These are phyloP conservation scores for Hirtodrosophila duncani DNA, from an alignment of 2,888 invertebrate species.

Conservation along the genomic window DNA sequence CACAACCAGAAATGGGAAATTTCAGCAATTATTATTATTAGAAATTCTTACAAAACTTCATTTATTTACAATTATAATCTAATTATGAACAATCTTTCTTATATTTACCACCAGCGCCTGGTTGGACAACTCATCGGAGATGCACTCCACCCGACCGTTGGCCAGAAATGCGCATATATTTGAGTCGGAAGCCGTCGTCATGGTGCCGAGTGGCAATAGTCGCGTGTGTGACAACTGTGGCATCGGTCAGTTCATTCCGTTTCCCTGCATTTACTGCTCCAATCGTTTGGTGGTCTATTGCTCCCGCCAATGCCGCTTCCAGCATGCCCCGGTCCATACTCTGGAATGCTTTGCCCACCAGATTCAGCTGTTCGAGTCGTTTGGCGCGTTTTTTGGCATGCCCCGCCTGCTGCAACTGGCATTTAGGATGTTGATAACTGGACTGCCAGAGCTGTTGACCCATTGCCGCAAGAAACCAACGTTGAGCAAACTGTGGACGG, in stretches of 20 bases:
- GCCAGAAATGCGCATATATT: constrained; percentile 48
- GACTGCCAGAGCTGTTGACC: constrained; percentile 54
- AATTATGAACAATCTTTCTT: not conserved
- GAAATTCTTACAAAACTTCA: too few relatives aligned
- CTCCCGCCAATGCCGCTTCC: constrained; percentile 58
- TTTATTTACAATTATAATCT: too few relatives aligned
- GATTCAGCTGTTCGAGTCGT: constrained; percentile 60
- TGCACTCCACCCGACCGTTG: constrained; percentile 48
- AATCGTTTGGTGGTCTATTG: constrained; percentile 64
- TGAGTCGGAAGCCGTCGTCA: constrained; percentile 52
- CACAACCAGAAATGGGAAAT: too few relatives aligned
- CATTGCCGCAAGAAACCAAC: constrained; percentile 65
- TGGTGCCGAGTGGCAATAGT: constrained; percentile 57
- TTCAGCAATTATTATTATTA: too few relatives aligned
- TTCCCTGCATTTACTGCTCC: constrained; percentile 64
- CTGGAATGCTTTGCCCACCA: constrained; percentile 62
- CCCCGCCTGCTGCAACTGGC: constrained; percentile 59
- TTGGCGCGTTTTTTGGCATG: constrained; percentile 51
- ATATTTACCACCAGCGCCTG: constrained; percentile 40
- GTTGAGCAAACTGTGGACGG: constrained; percentile 55
- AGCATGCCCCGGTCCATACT: constrained; percentile 59
- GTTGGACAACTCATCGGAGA: constrained; percentile 49
- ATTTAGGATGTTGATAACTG: constrained; percentile 57
- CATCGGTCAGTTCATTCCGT: constrained; percentile 57
- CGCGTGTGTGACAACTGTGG: constrained; percentile 61